Conservation (phyloP, 2,797 vertebrate species). For the Tragopan temminckii region DNA sequence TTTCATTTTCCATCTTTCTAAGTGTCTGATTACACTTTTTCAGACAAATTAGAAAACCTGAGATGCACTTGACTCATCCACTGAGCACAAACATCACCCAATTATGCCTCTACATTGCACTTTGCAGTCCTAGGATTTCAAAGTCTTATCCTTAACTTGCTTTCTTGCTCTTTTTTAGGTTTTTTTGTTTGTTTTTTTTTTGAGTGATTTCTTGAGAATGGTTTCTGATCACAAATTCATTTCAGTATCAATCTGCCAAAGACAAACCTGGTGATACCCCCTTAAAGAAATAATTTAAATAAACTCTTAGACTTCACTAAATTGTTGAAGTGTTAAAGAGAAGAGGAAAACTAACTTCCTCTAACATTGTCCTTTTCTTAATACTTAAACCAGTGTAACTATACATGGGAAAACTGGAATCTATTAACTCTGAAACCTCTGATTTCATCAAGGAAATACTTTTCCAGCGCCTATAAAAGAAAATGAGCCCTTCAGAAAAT, state of each 20-base stretch:
- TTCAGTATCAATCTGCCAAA: neutral
- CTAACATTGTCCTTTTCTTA: neutral
- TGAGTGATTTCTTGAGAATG: neutral
- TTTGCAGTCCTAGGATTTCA: neutral
- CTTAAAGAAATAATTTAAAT: constrained; percentile 24
- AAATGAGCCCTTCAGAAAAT: neutral
- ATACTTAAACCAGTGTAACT: neutral
- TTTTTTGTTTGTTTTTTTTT: neutral
- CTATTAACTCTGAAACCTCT: neutral
- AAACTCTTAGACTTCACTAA: neutral
- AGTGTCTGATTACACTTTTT: neutral
- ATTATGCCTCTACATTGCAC: neutral
- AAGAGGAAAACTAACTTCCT: constrained; percentile 24
- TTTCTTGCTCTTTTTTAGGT: neutral
- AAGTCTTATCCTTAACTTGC: neutral
- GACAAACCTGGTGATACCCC: neutral
- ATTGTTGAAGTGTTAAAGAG: neutral
- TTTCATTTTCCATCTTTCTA: neutral
- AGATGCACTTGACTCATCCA: neutral
- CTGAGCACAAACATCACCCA: neutral
- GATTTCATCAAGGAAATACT: neutral
- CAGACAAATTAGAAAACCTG: constrained; percentile 12
- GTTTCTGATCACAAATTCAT: neutral
- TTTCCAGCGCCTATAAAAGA: neutral
- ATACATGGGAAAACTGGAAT: neutral